Conservation (phyloP, 2,888 invertebrate genomes). For the Pseudococcus viburni region DNA sequence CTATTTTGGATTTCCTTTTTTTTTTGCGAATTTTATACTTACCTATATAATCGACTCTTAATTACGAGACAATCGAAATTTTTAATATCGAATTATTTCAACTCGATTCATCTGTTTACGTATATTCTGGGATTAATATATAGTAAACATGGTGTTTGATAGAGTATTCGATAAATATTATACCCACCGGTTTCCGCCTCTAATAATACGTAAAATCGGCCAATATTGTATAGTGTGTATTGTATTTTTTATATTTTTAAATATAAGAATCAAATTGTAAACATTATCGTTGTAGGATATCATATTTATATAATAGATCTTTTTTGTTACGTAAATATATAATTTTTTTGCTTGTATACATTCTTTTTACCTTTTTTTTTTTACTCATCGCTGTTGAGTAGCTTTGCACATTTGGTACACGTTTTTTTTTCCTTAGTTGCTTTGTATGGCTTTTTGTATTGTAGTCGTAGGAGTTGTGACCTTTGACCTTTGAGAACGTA, state of each 20-base stretch:
- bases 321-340: constrained; percentile 63
- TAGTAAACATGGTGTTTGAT: constrained; percentile 57
- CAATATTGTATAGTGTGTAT: constrained; percentile 27
- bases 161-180: background rate
- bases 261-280: constrained; percentile 53
- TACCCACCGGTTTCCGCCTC: constrained; percentile 19
- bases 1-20: background rate
- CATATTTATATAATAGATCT: constrained; percentile 57
- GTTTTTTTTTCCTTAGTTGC: constrained; percentile 14
- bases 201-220: constrained; percentile 14
- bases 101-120: constrained; percentile 62
- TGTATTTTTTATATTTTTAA: constrained; percentile 54
- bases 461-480: background rate
- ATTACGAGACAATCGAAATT: background rate
- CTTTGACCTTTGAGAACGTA: background rate
- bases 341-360: constrained; percentile 49
- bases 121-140: constrained; percentile 63
- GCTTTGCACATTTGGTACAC: background rate
- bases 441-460: constrained; percentile 11
- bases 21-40: background rate
- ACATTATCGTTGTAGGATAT: constrained; percentile 59
- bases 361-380: constrained; percentile 34
- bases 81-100: background rate
- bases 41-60: background rate
- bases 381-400: background rate